Evolutionary conservation across 2,113 vertebrate genomes (phyloP).

Genomic region (Micromys minutus): DNA sequence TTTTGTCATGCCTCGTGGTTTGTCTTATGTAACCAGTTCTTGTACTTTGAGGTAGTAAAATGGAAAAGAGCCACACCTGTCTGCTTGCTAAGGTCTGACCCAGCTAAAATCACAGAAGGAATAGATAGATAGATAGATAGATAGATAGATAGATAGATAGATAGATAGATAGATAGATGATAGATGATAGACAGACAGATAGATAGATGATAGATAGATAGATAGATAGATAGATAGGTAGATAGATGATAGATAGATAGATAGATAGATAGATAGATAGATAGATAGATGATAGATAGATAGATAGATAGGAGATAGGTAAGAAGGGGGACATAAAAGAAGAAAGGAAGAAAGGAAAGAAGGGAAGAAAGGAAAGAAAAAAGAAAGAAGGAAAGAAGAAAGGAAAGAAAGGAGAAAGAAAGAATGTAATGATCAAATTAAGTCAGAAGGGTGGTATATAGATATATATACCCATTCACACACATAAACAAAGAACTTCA

Average conservation of each 20-base stretch:
- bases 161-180: no score
- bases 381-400: no score
- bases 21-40: background rate
- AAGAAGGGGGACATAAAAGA: no score
- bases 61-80: background rate
- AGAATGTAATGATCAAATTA: background rate
- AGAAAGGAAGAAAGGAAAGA: no score
- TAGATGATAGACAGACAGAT: no score
- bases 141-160: no score
- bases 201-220: no score
- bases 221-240: no score
- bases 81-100: background rate
- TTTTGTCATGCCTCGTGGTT: background rate
- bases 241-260: no score
- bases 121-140: background rate
- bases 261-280: no score
- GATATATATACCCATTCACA: background rate
- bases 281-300: no score
- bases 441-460: background rate
- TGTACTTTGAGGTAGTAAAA: background rate
- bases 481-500: background rate
- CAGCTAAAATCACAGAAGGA: background rate
- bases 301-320: background rate
- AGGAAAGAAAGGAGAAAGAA: no score
- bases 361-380: fast-evolving